A percentile compares a stretch with the other conserved stretches of the same genome.
Evolutionary conservation across 2,888 invertebrate genomes (phyloP).

Genomic region (Bugula neritina): DNA sequence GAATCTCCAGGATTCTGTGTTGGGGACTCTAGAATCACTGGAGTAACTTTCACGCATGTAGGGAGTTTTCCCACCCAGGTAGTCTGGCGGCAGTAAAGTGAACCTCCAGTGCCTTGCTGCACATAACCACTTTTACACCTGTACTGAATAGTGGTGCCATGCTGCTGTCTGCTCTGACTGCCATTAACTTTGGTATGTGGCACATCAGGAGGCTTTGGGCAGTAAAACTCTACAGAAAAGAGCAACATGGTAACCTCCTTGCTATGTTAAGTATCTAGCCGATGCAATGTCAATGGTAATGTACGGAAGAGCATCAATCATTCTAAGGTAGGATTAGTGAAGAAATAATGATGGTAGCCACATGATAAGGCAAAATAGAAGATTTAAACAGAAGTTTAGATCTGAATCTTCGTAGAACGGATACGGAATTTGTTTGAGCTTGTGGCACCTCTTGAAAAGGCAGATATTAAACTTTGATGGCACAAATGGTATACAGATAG

Average conservation of each 20-base stretch:
- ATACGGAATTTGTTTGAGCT: too few species aligned
- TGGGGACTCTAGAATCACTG: not conserved
- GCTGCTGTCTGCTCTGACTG: conserved; percentile 1
- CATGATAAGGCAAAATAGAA: too few species aligned
- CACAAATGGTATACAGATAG: too few species aligned
- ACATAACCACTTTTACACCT: not conserved
- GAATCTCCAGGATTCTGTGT: not conserved
- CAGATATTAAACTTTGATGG: too few species aligned
- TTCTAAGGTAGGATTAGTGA: not conserved
- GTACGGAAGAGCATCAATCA: not conserved
- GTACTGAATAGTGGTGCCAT: conserved; percentile 16
- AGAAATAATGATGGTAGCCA: too few species aligned
- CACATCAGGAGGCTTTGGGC: not conserved
- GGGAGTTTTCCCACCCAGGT: not conserved
- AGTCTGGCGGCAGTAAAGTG: not conserved
- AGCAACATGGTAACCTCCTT: too few species aligned
- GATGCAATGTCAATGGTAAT: too few species aligned
- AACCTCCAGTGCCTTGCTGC: not conserved
- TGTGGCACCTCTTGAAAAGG: too few species aligned
- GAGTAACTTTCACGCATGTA: not conserved
- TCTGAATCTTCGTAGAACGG: too few species aligned
- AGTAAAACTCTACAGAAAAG: conserved; percentile 14
- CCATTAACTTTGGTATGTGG: not conserved
- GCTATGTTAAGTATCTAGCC: too few species aligned
- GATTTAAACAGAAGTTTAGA: too few species aligned